Evolutionary conservation across 2,888 invertebrate genomes (phyloP).

Genomic region (Caenorhabditis sulstoni): DNA sequence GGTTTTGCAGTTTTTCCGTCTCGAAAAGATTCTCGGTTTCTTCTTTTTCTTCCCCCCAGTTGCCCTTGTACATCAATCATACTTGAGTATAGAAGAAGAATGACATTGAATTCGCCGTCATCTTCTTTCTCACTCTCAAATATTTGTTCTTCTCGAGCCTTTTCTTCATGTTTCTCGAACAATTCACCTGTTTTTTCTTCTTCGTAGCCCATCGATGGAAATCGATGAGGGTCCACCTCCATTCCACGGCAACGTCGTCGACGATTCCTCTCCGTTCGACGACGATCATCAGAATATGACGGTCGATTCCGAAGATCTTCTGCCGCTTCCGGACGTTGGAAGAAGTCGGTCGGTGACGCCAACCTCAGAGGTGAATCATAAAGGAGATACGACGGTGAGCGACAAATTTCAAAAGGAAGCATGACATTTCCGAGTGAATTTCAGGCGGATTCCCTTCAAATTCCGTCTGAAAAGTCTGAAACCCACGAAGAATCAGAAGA

Average conservation of each 20-base stretch:
- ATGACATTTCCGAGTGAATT: not conserved
- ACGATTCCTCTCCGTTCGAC: not conserved
- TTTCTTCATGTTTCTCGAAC: too few species aligned
- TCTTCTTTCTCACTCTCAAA: not conserved
- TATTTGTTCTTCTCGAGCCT: not conserved
- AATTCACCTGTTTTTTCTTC: not conserved
- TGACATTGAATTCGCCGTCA: not conserved
- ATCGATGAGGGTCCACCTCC: conserved; percentile 59
- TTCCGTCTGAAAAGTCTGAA: too few species aligned
- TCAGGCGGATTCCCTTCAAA: not conserved
- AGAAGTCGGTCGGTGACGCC: conserved; percentile 32
- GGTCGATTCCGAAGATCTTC: conserved; percentile 9
- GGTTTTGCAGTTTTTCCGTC: too few species aligned
- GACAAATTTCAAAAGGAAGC: too few species aligned
- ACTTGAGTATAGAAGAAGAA: not conserved
- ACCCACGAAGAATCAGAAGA: not conserved
- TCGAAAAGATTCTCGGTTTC: not conserved
- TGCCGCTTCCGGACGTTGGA: conserved; percentile 1
- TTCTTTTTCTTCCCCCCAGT: too few species aligned
- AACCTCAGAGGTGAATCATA: not conserved
- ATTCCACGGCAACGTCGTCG: conserved; percentile 14
- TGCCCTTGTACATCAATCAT: too few species aligned
- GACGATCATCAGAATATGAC: conserved; percentile 16
- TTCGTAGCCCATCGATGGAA: conserved; percentile 43
- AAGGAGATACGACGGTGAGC: conserved; percentile 29